Evolutionary conservation across 2,888 invertebrate genomes (phyloP).

Genomic region (Lasioglossum villosulum): DNA sequence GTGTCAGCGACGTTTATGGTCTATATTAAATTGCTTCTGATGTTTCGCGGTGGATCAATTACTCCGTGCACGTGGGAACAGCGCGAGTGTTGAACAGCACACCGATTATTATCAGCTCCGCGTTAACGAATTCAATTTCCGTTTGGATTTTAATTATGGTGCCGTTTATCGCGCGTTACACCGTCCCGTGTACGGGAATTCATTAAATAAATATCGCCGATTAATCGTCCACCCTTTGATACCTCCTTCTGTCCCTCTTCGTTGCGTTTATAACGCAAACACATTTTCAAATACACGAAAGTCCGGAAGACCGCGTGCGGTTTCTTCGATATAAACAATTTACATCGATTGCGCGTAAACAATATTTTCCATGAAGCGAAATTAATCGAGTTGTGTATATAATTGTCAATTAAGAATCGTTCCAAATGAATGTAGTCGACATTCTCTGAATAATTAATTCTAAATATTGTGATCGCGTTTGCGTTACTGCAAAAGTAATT

Average conservation of each 20-base stretch:
- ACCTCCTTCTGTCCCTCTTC: neutral
- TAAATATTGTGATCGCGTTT: neutral
- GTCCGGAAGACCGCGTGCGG: neutral
- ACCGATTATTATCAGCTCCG: conserved; percentile 24
- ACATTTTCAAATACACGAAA: neutral
- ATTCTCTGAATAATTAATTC: neutral
- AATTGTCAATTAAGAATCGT: neutral
- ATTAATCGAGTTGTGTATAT: neutral
- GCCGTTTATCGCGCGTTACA: conserved; percentile 29
- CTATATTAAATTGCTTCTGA: neutral
- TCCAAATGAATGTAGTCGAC: neutral
- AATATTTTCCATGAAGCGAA: neutral
- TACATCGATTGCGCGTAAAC: neutral
- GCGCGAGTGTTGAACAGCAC: conserved; percentile 1
- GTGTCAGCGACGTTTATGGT: neutral
- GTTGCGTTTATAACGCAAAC: neutral
- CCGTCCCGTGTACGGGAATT: neutral
- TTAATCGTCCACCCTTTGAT: conserved; percentile 23
- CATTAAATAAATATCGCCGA: conserved; percentile 33
- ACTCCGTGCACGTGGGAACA: neutral
- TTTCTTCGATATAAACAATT: neutral
- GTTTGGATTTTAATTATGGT: conserved; percentile 29
- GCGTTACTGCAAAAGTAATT: neutral
- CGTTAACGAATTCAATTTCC: conserved; percentile 37
- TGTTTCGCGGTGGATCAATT: neutral